Evolutionary conservation across 2,797 vertebrate species (phyloP).

Genomic region (Melopsittacus undulatus): DNA sequence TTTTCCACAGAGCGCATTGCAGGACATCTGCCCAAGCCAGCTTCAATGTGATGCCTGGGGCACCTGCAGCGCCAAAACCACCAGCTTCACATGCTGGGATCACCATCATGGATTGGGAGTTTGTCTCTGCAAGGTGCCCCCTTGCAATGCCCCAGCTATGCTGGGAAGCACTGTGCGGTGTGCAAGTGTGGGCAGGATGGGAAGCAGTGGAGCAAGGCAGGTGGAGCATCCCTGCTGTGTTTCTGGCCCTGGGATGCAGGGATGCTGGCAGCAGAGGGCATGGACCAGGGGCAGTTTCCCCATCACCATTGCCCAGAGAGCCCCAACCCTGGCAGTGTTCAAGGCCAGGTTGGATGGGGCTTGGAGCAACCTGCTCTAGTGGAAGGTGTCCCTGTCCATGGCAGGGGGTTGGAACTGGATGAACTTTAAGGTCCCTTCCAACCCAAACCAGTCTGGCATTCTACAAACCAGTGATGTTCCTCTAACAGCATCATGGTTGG

Average conservation of each 20-base stretch:
- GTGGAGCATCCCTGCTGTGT: not conserved
- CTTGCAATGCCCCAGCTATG: not conserved
- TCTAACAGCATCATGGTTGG: not conserved
- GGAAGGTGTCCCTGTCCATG: not conserved
- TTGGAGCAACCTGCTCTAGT: not conserved
- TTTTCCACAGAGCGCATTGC: not conserved
- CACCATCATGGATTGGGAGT: rapidly evolving
- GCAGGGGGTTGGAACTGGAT: not conserved
- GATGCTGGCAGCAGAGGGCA: not conserved
- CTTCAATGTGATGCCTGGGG: not conserved
- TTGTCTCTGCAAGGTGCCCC: not conserved
- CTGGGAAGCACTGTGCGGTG: not conserved
- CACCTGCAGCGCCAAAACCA: not conserved
- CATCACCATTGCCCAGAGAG: not conserved
- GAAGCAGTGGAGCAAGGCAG: not conserved
- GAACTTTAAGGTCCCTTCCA: not conserved
- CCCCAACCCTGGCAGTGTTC: not conserved
- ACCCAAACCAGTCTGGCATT: not conserved
- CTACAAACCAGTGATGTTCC: not conserved
- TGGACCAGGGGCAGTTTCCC: not conserved
- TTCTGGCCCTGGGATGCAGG: not conserved
- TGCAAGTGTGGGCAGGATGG: not conserved
- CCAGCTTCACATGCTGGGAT: rapidly evolving
- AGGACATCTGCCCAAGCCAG: not conserved
- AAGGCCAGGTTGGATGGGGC: not conserved